Base-by-base conservation (phyloP, 2,888 invertebrate genomes). In the Amiota mariae region DNA sequence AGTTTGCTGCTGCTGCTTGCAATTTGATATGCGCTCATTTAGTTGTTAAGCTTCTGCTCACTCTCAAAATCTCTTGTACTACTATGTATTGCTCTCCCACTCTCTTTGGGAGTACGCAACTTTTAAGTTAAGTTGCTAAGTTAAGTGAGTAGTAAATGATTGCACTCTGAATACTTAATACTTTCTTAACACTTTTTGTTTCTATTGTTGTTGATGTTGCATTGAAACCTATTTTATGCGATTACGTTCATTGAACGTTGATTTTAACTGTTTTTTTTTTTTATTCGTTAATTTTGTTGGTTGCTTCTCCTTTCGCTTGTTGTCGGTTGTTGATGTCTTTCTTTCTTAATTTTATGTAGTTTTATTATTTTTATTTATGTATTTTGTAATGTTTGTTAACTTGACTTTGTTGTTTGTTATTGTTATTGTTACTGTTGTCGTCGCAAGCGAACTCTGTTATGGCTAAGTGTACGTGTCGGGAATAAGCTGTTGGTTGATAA, bases 171-270 rank as follows among this genome's bases (percentile, higher is more conserved):
- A 36, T 36, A 36, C 46, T 70, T 51, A 68, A 61, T 63, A 72
- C 12, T 24, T 72, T 72, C 72, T 75, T 56, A 85, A 83, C 86
- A 86, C 86, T 71, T 63, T n/a, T 46, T 63, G 61, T 78, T 70
- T 79, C 59, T 24, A 54, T 47, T 72, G 20, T n/a, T 59, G n/a
- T 36, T 61, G 57, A 18, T 63, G 46, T 15, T 71, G 59, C 54
- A 68, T 51, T 54, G 20, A 18, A 68, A 47, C 13, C 67, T 24
- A 68, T 68, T 68, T 68, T 68, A 51, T 51, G 51, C 67, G 49
- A 18, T 68, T 70, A 11, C 54, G 59, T 72, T 72, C 72, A 72
- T 72, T 72, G 72, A 72, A 54, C 72, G 72, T 18, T 18, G 54
- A n/a, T 15, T 49, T 49, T 61, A 36, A 54, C 59, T 20, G 56